Conservation (phyloP, 2,113 vertebrate species). For the Nothocercus julius region DNA sequence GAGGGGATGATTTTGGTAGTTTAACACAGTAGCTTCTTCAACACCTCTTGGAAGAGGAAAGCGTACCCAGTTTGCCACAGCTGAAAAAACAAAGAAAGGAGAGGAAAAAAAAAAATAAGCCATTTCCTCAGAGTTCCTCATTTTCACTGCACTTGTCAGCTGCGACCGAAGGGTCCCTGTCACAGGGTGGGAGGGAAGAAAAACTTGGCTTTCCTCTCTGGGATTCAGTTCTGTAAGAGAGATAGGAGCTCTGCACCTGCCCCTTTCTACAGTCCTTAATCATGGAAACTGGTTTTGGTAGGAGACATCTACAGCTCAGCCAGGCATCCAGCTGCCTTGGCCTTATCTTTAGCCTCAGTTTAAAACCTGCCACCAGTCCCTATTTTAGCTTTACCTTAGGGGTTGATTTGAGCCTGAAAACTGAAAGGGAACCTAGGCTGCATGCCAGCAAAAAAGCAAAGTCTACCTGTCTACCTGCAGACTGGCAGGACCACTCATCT, state of each 20-base stretch:
- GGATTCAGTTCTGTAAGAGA: rapidly evolving
- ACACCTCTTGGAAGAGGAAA: conserved; percentile 54
- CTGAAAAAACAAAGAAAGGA: conserved; percentile 56
- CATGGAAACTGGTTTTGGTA: background rate
- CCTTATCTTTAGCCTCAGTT: background rate
- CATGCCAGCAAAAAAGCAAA: background rate
- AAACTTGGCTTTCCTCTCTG: background rate
- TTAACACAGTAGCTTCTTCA: conserved; percentile 11
- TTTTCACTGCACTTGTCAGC: conserved; percentile 37
- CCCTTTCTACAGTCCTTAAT: background rate
- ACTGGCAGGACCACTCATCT: background rate
- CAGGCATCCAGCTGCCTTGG: background rate
- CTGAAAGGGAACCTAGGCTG: background rate
- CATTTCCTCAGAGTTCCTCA: conserved; percentile 42
- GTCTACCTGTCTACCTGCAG: background rate
- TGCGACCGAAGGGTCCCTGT: background rate
- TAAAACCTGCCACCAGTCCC: background rate
- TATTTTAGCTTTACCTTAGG: background rate
- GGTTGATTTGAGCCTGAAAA: background rate
- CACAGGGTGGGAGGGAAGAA: background rate
- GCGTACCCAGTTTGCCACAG: conserved; percentile 38
- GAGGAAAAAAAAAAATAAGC: background rate
- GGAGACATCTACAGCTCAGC: background rate
- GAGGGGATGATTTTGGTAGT: background rate
- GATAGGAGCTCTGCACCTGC: background rate